Base-by-base conservation (phyloP, 1,140 invertebrate genomes). In the Gryon sp. region DNA sequence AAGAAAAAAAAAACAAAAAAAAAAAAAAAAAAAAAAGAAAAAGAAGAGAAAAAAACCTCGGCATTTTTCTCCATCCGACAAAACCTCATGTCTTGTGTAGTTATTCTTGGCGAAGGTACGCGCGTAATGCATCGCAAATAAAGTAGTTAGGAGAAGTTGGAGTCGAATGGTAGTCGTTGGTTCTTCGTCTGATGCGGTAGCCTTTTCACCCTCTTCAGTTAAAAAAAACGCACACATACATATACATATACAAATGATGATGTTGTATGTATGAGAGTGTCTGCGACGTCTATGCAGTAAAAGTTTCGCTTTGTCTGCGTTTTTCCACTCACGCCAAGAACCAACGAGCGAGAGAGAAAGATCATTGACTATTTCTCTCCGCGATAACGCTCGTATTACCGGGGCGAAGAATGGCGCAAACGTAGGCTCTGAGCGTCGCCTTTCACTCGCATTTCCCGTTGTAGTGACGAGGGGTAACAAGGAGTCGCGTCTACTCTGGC, bases 71-170 rank as follows among this genome's bases (percentile, higher is more conserved):
- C 57, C 40, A 18, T 60, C 40, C 40, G 40, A 48, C 45, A 50
- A 59, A 68, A 50, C 45, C 38, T 28, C 53, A 45, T 65, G 28
- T 57, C 63, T 69, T 18, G 50, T 55, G 34, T 32, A 62, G 45
- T 69, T 63, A 69, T 76, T 76, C 65, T 70, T 60, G 65, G 52
- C 20, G 24, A 20, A 60, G 65, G 74, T 63, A 76, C 59, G 59
- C 50, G 65, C 41, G 59, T 70, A 70, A 76, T 57, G 65, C 52
- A 76, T 53, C 52, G 63, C 57, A 76, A 76, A 76, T 69, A 76
- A 55, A 68, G 57, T 57, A 76, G 41, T 41, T 50, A 76, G 50
- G 50, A 46, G 41, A 66, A 46, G 4, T 30, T 16, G 28, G 38
- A 41, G 53, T 55, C 40, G 53, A 57, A 65, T 41, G 41, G 30